Evolutionary conservation across 2,113 vertebrate species (phyloP).

Genomic region (Porphyrio hochstetteri): DNA sequence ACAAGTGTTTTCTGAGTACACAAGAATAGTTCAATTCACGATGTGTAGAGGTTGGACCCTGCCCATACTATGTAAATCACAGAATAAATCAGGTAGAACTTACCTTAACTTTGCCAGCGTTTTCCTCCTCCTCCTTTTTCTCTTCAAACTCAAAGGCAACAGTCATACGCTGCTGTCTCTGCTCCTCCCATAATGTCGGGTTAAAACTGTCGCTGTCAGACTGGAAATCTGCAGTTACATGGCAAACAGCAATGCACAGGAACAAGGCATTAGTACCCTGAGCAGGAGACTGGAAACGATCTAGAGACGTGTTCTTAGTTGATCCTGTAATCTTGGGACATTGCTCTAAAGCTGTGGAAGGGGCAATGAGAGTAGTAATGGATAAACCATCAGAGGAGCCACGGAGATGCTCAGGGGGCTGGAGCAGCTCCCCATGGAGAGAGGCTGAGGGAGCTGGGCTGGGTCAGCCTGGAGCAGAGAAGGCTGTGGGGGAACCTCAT

Average conservation of each 20-base stretch:
- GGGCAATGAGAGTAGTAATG: background rate
- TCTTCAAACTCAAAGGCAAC: slow-evolving; percentile 99
- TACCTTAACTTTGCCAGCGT: slow-evolving; percentile 96
- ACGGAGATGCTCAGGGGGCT: no score
- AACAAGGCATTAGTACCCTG: background rate
- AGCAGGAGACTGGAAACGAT: background rate
- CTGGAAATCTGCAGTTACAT: slow-evolving; percentile 89
- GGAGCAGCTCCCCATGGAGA: no score
- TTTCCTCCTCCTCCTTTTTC: slow-evolving; percentile 96
- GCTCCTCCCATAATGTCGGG: slow-evolving; percentile 97
- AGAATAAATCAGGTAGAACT: background rate
- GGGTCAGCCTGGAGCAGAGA: no score
- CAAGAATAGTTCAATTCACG: background rate
- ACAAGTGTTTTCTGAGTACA: background rate
- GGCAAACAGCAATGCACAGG: slow-evolving; percentile 3
- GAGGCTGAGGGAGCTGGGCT: no score
- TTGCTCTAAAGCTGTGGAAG: background rate
- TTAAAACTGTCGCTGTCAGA: slow-evolving; percentile 99
- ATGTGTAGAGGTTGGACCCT: background rate
- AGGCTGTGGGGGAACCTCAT: no score
- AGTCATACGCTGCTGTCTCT: slow-evolving; percentile 97
- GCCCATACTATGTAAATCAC: rapidly evolving
- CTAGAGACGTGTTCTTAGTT: background rate
- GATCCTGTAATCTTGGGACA: background rate
- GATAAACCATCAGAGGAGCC: background rate